Percentiles rank a stretch among this genome's conserved stretches.
Evolutionary conservation across 2,888 invertebrate species (phyloP).

Genomic region (Pachliopta kotzebuea): DNA sequence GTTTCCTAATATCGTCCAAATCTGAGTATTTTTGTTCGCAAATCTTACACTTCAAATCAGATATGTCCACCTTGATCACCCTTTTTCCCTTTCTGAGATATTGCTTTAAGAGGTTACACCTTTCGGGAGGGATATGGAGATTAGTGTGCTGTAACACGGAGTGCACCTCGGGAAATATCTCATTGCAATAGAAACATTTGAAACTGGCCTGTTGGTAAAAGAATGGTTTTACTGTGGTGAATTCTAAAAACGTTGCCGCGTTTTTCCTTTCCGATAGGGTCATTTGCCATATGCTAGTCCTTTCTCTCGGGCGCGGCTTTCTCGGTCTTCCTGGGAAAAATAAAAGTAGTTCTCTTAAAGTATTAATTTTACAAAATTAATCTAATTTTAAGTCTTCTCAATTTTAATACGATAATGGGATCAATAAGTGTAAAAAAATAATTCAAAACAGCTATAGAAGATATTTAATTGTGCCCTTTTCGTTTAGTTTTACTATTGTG

Average conservation of each 20-base stretch:
- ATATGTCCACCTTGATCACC: conserved; percentile 71
- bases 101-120: conserved; percentile 56
- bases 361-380: conserved; percentile 14
- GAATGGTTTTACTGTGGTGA: conserved; percentile 65
- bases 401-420: conserved; percentile 2
- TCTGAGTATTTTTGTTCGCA: conserved; percentile 65
- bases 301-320: conserved; percentile 48
- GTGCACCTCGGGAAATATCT: conserved; percentile 65
- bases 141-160: conserved; percentile 57
- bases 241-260: conserved; percentile 66
- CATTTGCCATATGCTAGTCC: conserved; percentile 74
- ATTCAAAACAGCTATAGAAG: conserved; percentile 27
- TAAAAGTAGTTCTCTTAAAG: conserved; percentile 39
- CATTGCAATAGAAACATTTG: conserved; percentile 71
- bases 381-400: conserved; percentile 9
- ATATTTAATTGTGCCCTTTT: conserved; percentile 7
- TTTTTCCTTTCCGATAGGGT: conserved; percentile 69
- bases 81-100: conserved; percentile 66
- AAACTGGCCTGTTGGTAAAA: conserved; percentile 72
- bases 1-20: conserved; percentile 61
- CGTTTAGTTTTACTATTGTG: not conserved
- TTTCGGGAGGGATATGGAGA: conserved; percentile 54
- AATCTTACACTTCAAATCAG: conserved; percentile 60
- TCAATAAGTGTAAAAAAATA: conserved; percentile 7
- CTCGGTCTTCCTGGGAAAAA: conserved; percentile 47